Conservation (phyloP, 2,797 vertebrate genomes). For the Cyclopterus lumpus region DNA sequence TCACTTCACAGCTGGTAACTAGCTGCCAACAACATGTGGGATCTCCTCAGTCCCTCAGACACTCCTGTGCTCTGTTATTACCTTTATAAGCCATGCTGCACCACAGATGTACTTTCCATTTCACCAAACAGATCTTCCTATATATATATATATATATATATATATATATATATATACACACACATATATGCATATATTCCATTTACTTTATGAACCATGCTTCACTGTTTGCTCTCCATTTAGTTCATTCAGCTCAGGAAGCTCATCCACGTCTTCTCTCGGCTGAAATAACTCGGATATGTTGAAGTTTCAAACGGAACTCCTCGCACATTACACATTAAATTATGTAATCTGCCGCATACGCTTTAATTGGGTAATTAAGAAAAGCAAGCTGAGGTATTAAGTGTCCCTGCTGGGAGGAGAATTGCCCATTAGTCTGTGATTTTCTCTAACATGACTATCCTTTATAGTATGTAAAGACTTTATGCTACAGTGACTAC, state of each 20-base stretch:
- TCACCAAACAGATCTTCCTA: conserved; percentile 5
- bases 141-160: background rate
- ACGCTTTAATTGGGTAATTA: conserved; percentile 80
- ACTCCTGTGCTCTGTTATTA: conserved; percentile 27
- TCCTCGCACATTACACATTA: background rate
- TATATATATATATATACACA: no score
- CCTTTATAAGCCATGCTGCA: conserved; percentile 14
- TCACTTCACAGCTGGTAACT: conserved; percentile 57
- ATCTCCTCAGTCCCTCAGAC: conserved; percentile 30
- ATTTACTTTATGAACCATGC: background rate
- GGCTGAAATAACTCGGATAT: background rate
- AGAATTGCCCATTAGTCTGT: conserved; percentile 75
- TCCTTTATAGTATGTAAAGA: conserved; percentile 73
- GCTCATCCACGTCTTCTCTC: background rate
- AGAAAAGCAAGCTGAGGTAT: conserved; percentile 73
- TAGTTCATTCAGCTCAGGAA: background rate
- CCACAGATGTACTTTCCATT: conserved; percentile 13
- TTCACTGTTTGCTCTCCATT: background rate
- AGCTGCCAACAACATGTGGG: conserved; percentile 58
- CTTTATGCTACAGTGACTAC: conserved; percentile 60
- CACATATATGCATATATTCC: background rate
- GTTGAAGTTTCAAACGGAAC: background rate
- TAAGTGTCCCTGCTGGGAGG: conserved; percentile 73
- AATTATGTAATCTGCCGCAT: conserved; percentile 50
- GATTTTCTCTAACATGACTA: conserved; percentile 74